Evolutionary conservation across 2,113 vertebrate species (phyloP), one percentile per base, ranked within the genome.

Genomic region (Pelodiscus sinensis): DNA sequence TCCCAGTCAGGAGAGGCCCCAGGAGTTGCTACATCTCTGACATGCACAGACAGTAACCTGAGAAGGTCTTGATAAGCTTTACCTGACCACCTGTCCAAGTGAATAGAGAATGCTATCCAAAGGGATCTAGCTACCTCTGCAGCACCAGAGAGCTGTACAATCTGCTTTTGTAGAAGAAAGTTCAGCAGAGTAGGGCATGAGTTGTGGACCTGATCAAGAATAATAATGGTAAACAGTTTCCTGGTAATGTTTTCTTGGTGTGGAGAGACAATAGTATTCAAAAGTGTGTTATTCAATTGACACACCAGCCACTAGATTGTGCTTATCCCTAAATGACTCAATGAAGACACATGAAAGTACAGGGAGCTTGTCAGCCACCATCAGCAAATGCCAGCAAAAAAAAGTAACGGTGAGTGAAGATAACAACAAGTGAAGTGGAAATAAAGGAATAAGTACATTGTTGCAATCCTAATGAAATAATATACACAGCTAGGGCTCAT

Each of bases 101-200:
- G 8, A 25, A 25, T 16, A n/a, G 24, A n/a, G 27, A 65, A 24
- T 56, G 18, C n/a, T 9, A 86, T 35, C n/a, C 75, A 38, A 21
- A 14, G 38, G 68, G 16, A 38, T 52, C n/a, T 24, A 56, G n/a
- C 6, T 27, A 24, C n/a, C 50, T 82, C 35, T 65, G 38, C 2
- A 0, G 0, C 5, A 88, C 38, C 21, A 79, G 54, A 13, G 25
- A 93, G 22, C 77, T 71, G 22, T 57, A 62, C 16, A 9, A 11
- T 77, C 24, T 55, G 2, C 1, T 73, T 9, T 6, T 60, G 52
- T 16, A 83, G 71, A 77, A 13, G 24, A 93, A 35, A 9, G 14
- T 6, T 81, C 84, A 83, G 75, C 8, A 44, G n/a, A 55, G 51
- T 9, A 44, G 55, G 78, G 52, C 8, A 50, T 29, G 55, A 24